phyloP scores from a whole-genome alignment of 2,888 invertebrate species.

The Metopia argyrocephala region DNA sequence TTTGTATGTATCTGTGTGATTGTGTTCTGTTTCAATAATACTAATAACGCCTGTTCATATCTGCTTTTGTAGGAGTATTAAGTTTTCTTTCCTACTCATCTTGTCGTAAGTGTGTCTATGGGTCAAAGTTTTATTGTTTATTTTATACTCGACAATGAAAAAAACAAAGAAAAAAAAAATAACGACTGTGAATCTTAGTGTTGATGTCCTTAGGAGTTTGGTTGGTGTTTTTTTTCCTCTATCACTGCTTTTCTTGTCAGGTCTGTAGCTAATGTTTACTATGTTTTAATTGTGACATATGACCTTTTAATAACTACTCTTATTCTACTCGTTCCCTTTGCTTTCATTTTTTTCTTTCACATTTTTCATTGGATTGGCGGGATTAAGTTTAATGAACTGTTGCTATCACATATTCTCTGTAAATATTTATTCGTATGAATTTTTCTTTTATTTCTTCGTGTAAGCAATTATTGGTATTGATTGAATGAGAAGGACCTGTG shows the following conservation, averaged over 20 bases:
- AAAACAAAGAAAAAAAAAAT: conserved; percentile 18
- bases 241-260: not conserved
- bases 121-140: not conserved
- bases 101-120: not conserved
- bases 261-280: not conserved
- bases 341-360: conserved; percentile 11
- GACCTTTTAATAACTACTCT: conserved; percentile 46
- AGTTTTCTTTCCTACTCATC: too few species aligned
- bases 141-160: conserved; percentile 18
- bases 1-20: not conserved
- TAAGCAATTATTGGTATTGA: not conserved
- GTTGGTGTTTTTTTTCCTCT: not conserved
- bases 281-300: conserved; percentile 22
- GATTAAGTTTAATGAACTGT: conserved; percentile 49
- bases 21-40: not conserved
- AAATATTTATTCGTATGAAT: not conserved
- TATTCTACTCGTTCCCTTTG: not conserved
- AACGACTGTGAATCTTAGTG: too few species aligned
- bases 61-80: not conserved
- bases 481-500: too few species aligned
- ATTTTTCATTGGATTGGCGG: conserved; percentile 15
- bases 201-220: conserved; percentile 35
- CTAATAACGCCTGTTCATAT: not conserved
- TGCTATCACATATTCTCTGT: not conserved
- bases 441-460: not conserved